A percentile compares a stretch with the other conserved stretches of the same genome.
Evolutionary conservation across 2,888 invertebrate species (phyloP).

Genomic region (Galerucella nymphaeae): DNA sequence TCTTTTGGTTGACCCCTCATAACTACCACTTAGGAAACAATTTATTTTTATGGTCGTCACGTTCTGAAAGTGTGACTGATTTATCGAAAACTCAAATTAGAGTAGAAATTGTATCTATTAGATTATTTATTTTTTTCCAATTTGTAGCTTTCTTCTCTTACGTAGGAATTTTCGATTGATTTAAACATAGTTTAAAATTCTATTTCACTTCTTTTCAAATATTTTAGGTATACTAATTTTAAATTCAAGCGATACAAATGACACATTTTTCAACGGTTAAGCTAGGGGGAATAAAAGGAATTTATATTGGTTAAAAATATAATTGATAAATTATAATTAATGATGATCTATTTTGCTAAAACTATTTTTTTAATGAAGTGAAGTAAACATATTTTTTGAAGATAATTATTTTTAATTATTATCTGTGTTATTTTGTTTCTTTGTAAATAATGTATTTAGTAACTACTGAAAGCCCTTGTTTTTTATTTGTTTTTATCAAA

Average conservation of each 20-base stretch:
- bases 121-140: no score
- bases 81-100: slow-evolving; percentile 31
- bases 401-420: slow-evolving; percentile 28
- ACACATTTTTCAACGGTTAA: background rate
- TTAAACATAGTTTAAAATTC: background rate
- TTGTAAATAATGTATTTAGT: slow-evolving; percentile 19
- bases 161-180: no score
- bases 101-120: slow-evolving; percentile 30
- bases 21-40: slow-evolving; percentile 32
- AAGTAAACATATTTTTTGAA: slow-evolving; percentile 35
- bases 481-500: slow-evolving; percentile 17
- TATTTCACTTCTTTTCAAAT: background rate
- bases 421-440: slow-evolving; percentile 26
- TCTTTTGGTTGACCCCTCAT: slow-evolving; percentile 39
- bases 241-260: background rate
- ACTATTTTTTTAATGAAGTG: slow-evolving; percentile 22
- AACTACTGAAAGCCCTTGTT: slow-evolving; percentile 5
- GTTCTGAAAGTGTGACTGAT: slow-evolving; percentile 34
- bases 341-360: slow-evolving; percentile 20
- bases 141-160: no score
- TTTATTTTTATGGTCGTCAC: slow-evolving; percentile 38
- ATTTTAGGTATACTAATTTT: background rate
- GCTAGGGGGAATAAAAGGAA: background rate
- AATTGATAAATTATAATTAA: slow-evolving; percentile 11
- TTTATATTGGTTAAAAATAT: slow-evolving; percentile 8